Evolutionary conservation across 2,113 vertebrate species (phyloP), one percentile per base, ranked within the genome.

Genomic region (Leucosticte australis): DNA sequence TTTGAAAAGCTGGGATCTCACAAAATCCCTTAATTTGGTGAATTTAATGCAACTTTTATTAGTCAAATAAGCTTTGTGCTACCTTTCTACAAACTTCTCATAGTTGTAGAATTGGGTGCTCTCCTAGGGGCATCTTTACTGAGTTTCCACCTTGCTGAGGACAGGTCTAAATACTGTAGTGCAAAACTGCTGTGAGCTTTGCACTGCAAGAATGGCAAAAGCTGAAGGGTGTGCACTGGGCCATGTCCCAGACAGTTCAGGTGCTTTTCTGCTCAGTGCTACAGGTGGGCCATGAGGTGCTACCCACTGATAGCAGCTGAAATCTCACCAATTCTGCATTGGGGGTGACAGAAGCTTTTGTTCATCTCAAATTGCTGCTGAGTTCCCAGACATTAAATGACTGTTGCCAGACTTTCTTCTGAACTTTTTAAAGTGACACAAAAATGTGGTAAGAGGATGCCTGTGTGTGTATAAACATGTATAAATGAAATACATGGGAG

Each of bases 361-460:
- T 46, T 82, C 1, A 4, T 39, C 33, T 63, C 18, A 37, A 19
- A 42, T 65, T 3, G 2, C 64, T 84, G 26, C 31, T 1, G 1
- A 31, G 18, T 60, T 88, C 62, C 31, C 8, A 20, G 31, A 15
- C 1, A 5, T 53, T 39, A 30, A 50, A 30, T 39, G 44, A 23
- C 3, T 27, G 17, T 14, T 83, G 9, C 3, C 27, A 42, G 28
- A 33, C 31, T 77, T 60, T 4, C 2, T 70, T 77, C 13, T 55
- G 23, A 71, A 59, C 67, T 83, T 78, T 7, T 62, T 7, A 4
- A 62, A 82, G 37, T 50, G 11, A 16, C 4, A 13, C 13, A 37
- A 28, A 62, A 82, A 13, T 0, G 0, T 14, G 2, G 6, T 21
- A 53, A 13, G 28, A 41, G 12, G 13, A 21, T 4, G 1, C 10